Evolutionary conservation across 2,888 invertebrate genomes (phyloP).

Genomic region (Pollenia griseotomentosa): DNA sequence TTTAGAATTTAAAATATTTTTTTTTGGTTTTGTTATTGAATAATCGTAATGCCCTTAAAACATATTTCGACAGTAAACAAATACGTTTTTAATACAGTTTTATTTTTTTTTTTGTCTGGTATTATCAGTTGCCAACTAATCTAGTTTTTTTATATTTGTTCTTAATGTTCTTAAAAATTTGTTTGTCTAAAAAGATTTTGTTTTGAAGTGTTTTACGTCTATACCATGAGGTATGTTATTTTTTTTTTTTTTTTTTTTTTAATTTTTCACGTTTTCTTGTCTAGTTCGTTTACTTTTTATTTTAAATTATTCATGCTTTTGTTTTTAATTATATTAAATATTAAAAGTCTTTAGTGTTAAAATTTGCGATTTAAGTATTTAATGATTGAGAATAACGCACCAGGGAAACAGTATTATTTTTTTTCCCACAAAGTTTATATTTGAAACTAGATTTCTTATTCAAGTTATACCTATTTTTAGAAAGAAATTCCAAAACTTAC

Average conservation of each 20-base stretch:
- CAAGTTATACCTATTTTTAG: too few species aligned
- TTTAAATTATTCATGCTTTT: not conserved
- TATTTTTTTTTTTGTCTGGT: not conserved
- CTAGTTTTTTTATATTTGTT: not conserved
- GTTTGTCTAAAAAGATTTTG: not conserved
- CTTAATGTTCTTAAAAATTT: not conserved
- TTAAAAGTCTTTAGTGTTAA: too few species aligned
- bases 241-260: not conserved
- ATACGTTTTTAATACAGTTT: slow-evolving; percentile 13
- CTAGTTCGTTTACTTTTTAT: slow-evolving; percentile 42
- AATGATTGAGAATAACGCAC: too few species aligned
- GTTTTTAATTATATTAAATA: not conserved
- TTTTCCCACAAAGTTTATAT: too few species aligned
- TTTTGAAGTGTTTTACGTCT: not conserved
- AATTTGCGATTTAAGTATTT: too few species aligned
- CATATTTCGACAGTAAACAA: slow-evolving; percentile 47
- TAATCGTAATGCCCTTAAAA: slow-evolving; percentile 23
- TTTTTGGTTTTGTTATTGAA: not conserved
- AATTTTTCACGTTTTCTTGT: slow-evolving; percentile 33
- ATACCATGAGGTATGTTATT: not conserved
- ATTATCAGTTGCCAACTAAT: slow-evolving; percentile 55
- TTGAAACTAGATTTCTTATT: too few species aligned
- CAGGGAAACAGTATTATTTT: too few species aligned
- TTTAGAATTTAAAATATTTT: not conserved
- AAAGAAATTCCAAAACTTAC: too few species aligned